Conservation (phyloP, 2,113 vertebrate species). For the Eurypyga helias region DNA sequence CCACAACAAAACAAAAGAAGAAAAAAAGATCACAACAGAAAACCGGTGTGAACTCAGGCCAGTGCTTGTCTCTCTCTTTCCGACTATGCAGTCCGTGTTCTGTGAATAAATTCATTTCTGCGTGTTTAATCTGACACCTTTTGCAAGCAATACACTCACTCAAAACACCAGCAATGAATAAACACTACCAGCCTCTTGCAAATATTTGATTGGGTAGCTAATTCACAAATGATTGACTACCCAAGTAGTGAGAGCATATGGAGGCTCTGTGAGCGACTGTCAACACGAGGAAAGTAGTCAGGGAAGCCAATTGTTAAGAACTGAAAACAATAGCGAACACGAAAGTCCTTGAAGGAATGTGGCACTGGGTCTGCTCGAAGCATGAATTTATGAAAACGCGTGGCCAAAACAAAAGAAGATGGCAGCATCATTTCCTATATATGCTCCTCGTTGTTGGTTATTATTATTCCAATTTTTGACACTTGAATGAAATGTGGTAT, state of each 20-base stretch:
- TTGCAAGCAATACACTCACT: conserved; percentile 40
- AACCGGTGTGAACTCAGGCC: background rate
- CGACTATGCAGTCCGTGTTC: background rate
- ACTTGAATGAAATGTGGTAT: conserved; percentile 76
- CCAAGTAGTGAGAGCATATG: conserved; percentile 62
- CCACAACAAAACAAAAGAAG: background rate
- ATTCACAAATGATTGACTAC: conserved; percentile 72
- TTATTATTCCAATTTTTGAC: conserved; percentile 77
- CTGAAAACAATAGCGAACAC: conserved; percentile 42
- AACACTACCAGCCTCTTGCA: conserved; percentile 31
- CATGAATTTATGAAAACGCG: conserved; percentile 65
- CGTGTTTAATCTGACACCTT: conserved; percentile 53
- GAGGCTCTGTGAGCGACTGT: conserved; percentile 66
- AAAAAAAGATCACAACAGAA: background rate
- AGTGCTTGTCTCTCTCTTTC: background rate
- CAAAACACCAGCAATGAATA: conserved; percentile 52
- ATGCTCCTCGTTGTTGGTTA: conserved; percentile 38
- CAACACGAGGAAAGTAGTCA: conserved; percentile 59
- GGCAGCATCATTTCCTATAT: conserved; percentile 50
- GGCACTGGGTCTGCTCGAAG: conserved; percentile 55
- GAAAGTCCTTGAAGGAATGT: conserved; percentile 71
- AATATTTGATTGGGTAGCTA: conserved; percentile 57
- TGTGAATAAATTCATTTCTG: conserved; percentile 16
- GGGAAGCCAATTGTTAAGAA: conserved; percentile 48
- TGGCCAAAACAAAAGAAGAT: conserved; percentile 71